Evolutionary conservation across 2,797 vertebrate species (phyloP).

Genomic region (Tachyglossus aculeatus): DNA sequence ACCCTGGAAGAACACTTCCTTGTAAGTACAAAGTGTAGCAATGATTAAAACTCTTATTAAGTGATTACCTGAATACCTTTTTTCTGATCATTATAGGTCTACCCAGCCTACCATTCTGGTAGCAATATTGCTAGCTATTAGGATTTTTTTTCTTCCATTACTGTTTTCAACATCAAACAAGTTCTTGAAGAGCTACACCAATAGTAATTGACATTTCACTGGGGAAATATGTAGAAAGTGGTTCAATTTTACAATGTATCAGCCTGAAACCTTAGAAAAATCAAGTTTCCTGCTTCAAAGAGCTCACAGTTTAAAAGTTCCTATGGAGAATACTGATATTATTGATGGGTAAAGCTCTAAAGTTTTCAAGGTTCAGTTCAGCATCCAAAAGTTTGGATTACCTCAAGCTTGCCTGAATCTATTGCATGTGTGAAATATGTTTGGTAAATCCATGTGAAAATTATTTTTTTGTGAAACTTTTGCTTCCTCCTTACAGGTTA

Average conservation of each 20-base stretch:
- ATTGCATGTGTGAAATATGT: slow-evolving; percentile 5
- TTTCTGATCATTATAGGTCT: neutral
- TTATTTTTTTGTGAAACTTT: slow-evolving; percentile 18
- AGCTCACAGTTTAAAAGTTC: slow-evolving; percentile 29
- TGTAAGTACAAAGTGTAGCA: neutral
- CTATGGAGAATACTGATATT: slow-evolving; percentile 7
- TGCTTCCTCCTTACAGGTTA: no score
- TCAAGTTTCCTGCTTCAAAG: slow-evolving; percentile 41
- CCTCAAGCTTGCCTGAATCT: slow-evolving; percentile 26
- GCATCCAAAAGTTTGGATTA: slow-evolving; percentile 28
- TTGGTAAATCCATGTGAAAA: slow-evolving; percentile 21
- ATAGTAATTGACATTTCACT: slow-evolving; percentile 39
- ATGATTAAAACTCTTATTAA: neutral
- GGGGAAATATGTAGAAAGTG: slow-evolving; percentile 5
- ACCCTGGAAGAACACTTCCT: neutral
- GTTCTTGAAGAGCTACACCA: slow-evolving; percentile 26
- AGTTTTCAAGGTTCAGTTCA: slow-evolving; percentile 34
- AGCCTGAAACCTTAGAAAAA: slow-evolving; percentile 41
- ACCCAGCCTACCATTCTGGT: neutral
- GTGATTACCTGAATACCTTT: neutral
- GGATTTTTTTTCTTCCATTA: slow-evolving; percentile 21
- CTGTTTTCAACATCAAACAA: slow-evolving; percentile 37
- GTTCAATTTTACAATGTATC: slow-evolving; percentile 36
- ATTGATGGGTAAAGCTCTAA: slow-evolving; percentile 12
- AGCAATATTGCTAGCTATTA: no score